Evolutionary conservation across 2,797 vertebrate genomes (phyloP), one percentile per base, ranked within the genome.

Genomic region (Enteromius anoplus): DNA sequence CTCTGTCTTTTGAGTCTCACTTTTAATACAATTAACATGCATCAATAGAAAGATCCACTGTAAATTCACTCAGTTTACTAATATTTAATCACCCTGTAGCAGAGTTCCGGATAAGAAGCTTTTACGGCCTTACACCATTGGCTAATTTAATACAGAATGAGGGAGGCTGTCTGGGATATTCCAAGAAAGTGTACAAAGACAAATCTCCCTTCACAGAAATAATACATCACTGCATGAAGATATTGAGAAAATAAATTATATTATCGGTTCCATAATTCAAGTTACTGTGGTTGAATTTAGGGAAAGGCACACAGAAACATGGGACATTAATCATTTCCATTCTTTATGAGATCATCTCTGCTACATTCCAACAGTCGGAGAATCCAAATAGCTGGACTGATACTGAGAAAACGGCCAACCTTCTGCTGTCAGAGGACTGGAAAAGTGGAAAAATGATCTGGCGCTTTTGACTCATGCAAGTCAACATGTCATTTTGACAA

Each of bases 21-120:
- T 82, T 91, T 86, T 88, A 89, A 91, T 85, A 85, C 84, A 85
- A 92, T 90, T 89, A 77, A 87, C 85, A 86, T 62, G 17, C 66
- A 82, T 78, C 70, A 82, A 55, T 72, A 62, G 65, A 77, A 76
- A 55, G 34, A 64, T 75, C 21, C 65, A 86, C 81, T 82, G 66
- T 84, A 68, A 60, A 82, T 66, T 34, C 76, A 80, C 82, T 77
- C 2, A 55, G 81, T 80, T 82, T 82, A 75, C 81, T 82, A 84
- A 83, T 83, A 82, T 80, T 78, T 88, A 85, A 80, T 83, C 86
- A 85, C 82, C 71, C 68, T 70, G 60, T 83, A 83, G 80, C 62
- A 82, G 58, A 49, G 65, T 82, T 78, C 0, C 9, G 37, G 47
- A 84, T 26, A 75, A 15, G 14, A 73, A 84, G 51, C 82, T 72